phyloP scores from a whole-genome alignment of 1,140 invertebrate genomes.

The Tetranychus urticae region DNA sequence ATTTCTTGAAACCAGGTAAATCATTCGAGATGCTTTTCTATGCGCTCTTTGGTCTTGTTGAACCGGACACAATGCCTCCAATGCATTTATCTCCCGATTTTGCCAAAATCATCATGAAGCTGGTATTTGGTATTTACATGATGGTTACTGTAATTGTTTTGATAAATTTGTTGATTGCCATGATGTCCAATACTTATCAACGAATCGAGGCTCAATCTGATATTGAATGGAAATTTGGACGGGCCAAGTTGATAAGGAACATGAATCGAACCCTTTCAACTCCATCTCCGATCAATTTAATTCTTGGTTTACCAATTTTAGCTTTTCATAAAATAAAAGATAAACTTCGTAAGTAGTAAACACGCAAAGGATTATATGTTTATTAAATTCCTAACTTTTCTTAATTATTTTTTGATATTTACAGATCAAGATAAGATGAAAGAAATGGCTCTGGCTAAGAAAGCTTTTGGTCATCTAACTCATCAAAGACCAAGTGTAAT shows the following conservation, averaged over 20 bases:
- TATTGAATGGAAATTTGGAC: constrained; percentile 98
- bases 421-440: background rate
- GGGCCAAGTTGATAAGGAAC: constrained; percentile 90
- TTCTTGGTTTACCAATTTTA: constrained; percentile 33
- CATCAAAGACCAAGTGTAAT: constrained; percentile 3
- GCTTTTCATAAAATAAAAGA: background rate
- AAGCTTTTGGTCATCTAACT: constrained; percentile 2
- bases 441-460: background rate
- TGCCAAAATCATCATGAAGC: constrained; percentile 26
- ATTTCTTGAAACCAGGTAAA: constrained; percentile 60
- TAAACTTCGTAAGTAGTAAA: background rate
- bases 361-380: background rate
- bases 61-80: constrained; percentile 38
- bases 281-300: constrained; percentile 82
- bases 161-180: constrained; percentile 95
- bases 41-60: constrained; percentile 63
- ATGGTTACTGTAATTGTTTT: constrained; percentile 90
- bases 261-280: constrained; percentile 96
- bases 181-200: constrained; percentile 99
- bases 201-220: constrained; percentile 96
- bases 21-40: constrained; percentile 63
- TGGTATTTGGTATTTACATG: constrained; percentile 83
- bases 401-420: background rate
- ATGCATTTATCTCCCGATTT: constrained; percentile 27
- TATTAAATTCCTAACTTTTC: too few species aligned